Evolutionary conservation across 2,113 vertebrate species (phyloP), one percentile per base, ranked within the genome.

Genomic region (Cygnus buccinator): DNA sequence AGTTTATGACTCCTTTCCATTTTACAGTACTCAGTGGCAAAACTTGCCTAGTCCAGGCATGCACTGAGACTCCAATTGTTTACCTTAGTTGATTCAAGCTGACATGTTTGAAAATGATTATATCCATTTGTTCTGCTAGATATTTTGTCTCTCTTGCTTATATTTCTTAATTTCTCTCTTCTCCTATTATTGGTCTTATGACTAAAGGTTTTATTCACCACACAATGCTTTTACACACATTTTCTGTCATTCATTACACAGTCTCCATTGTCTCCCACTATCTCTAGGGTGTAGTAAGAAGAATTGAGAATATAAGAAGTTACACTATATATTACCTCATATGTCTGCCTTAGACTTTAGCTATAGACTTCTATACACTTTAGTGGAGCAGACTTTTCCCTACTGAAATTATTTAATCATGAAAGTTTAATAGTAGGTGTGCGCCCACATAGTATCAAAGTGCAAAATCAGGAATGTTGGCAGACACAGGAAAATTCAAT

Each of bases 181-280:
- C 81, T 80, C 58, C 91, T 90, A 26, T 93, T 98, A 97, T 97
- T 97, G 96, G 95, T 97, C 94, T 97, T 98, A 94, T 93, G 94
- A 97, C 97, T 95, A 94, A 98, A 95, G 94, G 94, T 88, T 97
- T 96, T 98, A 97, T 97, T 96, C 93, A 94, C 96, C 91, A 82
- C 70, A 96, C 92, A 93, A 54, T 84, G 59, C 71, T 93, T 84
- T 85, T 76, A 84, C 65, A 92, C 81, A 59, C 2, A 10, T 89
- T 93, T 93, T 95, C 76, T 90, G 87, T 84, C 85, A 81, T 95
- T 97, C 89, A 46, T 87, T 95, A 92, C 71, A 71, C 22, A 8
- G 82, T 95, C 92, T 96, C 88, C 61, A 65, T 55, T 79, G 92
- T 96, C 81, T 97, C 73, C 70, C 58, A 52, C 15, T 68, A 89